A percentile compares a stretch with the other conserved stretches of the same genome.
Evolutionary conservation across 1,140 invertebrate species (phyloP).

Genomic region (Pectinophora gossypiella): DNA sequence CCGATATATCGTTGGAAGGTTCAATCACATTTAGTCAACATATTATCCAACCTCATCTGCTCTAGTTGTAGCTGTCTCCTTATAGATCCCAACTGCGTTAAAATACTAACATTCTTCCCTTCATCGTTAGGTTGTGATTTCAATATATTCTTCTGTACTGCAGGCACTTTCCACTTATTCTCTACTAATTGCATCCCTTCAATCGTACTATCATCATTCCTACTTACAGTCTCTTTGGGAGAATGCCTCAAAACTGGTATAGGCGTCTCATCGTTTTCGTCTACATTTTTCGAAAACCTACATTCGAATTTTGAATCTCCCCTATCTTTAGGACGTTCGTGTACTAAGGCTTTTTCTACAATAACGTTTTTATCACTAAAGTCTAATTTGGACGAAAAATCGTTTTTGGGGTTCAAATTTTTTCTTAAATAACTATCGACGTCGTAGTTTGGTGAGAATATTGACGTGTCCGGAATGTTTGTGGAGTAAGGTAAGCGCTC

Average conservation of each 20-base stretch:
- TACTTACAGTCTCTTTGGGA: constrained; percentile 38
- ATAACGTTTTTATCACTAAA: constrained; percentile 13
- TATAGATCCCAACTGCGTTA: constrained; percentile 78
- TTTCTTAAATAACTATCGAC: constrained; percentile 55
- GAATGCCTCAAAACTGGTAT: constrained; percentile 76
- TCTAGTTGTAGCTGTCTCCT: constrained; percentile 76
- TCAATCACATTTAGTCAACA: constrained; percentile 38
- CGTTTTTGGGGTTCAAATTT: constrained; percentile 49
- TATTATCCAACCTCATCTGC: constrained; percentile 74
- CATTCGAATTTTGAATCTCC: constrained; percentile 22
- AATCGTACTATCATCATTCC: constrained; percentile 35
- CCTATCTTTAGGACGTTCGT: constrained; percentile 12
- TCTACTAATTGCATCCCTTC: constrained; percentile 72
- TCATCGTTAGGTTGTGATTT: constrained; percentile 66
- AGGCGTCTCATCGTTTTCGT: constrained; percentile 27
- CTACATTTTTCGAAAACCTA: constrained; percentile 10
- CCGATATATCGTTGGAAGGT: too few relatives aligned
- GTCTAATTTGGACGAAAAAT: neutral
- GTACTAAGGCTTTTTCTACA: constrained; percentile 26
- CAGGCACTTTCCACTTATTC: constrained; percentile 76
- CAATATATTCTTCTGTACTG: constrained; percentile 76
- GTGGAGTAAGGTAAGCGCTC: constrained; percentile 37
- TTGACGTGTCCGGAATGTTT: constrained; percentile 53
- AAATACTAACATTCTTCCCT: constrained; percentile 69
- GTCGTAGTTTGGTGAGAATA: constrained; percentile 57